Base-by-base conservation (phyloP, 2,888 invertebrate species). In the Pandemis cinnamomeana region DNA sequence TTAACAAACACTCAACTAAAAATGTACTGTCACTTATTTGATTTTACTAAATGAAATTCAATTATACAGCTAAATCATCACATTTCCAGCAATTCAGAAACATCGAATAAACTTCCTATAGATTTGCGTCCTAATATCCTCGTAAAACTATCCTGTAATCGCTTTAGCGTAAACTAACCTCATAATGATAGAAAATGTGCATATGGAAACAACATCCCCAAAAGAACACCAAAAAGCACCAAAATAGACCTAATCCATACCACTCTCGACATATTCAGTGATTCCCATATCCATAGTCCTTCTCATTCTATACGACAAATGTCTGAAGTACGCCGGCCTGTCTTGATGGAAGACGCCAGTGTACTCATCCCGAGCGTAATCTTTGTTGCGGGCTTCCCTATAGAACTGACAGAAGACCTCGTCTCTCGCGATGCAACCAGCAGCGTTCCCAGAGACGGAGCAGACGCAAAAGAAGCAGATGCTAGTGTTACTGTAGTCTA, bases 401-500 rank as follows among this genome's bases (percentile, higher is more conserved):
- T 80, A 89, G 80, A 89, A 91, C 15, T 90, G 84, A 79, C 93
- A 93, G 80, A 84, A 89, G 85, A 87, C 86, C 1, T 82, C 75
- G 11, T 82, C 81, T 74, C 91, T 83, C 13, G 63, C 63, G 27
- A 93, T 81, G 79, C 93, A 94, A 2, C 80, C 81, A 0, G 80
- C 84, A 0, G 63, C 42, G 0, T 36, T 58, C 0, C 91, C 93
- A 2, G 76, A 75, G 0, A 84, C 78, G 1, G 84, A 77, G 69
- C 93, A 94, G 0, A 93, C 81, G 78, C 93, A 93, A 82, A 81
- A 92, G 79, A 75, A 88, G 75, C 93, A 93, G 1, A 84, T 53
- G 0, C 74, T 76, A 0, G 60, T 80, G 42, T 86, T 81, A 11
- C 77, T 44, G 75, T 90, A 91, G 78, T 88, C 87, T 11, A 92